Percentiles rank a stretch among this genome's conserved stretches.
These are phyloP conservation scores for Smutsia gigantea DNA, from an alignment of 2,797 vertebrate species.

Conservation along the genomic window DNA sequence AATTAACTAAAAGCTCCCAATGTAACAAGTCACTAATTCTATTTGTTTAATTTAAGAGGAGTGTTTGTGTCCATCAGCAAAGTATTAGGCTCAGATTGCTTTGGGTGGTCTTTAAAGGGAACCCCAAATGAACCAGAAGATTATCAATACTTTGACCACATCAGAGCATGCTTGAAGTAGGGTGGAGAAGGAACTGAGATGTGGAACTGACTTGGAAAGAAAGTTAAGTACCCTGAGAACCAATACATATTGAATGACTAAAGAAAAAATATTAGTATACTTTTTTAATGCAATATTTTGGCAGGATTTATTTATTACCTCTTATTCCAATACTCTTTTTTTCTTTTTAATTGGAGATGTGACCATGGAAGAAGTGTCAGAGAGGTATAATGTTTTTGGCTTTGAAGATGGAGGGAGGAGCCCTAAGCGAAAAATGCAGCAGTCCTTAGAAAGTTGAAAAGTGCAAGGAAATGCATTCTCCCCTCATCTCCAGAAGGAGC, in stretches of 20 bases:
- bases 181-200: accelerated
- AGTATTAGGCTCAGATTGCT: not conserved
- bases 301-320: not conserved
- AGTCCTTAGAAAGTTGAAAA: not conserved
- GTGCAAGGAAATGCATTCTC: not conserved
- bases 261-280: not conserved
- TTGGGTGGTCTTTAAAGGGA: not conserved
- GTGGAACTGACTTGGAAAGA: not conserved
- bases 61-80: not conserved
- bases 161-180: not conserved
- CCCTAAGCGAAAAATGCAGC: not conserved
- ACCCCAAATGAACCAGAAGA: not conserved
- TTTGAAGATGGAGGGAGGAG: not conserved
- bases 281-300: not conserved
- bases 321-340: not conserved
- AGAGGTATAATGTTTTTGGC: not conserved
- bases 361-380: not conserved
- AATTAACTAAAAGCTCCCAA: not conserved
- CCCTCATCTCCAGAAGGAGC: not conserved
- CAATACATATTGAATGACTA: not conserved
- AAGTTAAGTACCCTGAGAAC: not conserved
- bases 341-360: not conserved
- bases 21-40: not conserved
- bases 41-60: not conserved
- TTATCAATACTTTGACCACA: not conserved